Evolutionary conservation across 2,888 invertebrate genomes (phyloP).

Genomic region (Cepaea hortensis): DNA sequence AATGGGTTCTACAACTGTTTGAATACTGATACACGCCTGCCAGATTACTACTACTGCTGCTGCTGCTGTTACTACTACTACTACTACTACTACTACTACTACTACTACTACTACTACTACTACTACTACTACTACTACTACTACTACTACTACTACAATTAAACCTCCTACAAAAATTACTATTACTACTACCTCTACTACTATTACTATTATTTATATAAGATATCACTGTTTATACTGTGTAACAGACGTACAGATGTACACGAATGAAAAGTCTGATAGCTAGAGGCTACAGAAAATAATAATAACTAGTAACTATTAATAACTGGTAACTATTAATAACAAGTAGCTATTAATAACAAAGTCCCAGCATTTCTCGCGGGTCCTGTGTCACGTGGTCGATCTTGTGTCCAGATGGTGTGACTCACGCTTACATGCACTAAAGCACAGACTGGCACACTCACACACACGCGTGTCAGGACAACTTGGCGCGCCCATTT

Average conservation of each 20-base stretch:
- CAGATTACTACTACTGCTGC: too few relatives aligned
- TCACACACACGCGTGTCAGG: not conserved
- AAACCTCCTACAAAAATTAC: too few relatives aligned
- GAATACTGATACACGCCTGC: too few relatives aligned
- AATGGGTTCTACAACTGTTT: too few relatives aligned
- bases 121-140: not conserved
- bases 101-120: not conserved
- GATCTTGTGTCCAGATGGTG: conserved; percentile 23
- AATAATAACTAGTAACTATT: not conserved
- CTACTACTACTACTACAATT: not conserved
- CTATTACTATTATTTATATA: too few relatives aligned
- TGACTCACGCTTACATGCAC: not conserved
- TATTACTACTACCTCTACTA: too few relatives aligned
- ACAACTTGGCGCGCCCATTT: not conserved
- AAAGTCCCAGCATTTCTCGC: not conserved
- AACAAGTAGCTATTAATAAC: not conserved
- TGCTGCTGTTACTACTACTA: too few relatives aligned
- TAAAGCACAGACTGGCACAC: not conserved
- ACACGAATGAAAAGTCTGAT: too few relatives aligned
- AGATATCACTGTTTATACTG: too few relatives aligned
- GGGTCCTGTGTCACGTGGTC: not conserved
- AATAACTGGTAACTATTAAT: not conserved
- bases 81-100: too few relatives aligned
- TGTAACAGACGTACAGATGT: too few relatives aligned
- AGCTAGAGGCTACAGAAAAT: not conserved